These are phyloP conservation scores for Tragulus kanchil DNA, from an alignment of 2,113 vertebrate genomes.

Conservation along the genomic window DNA sequence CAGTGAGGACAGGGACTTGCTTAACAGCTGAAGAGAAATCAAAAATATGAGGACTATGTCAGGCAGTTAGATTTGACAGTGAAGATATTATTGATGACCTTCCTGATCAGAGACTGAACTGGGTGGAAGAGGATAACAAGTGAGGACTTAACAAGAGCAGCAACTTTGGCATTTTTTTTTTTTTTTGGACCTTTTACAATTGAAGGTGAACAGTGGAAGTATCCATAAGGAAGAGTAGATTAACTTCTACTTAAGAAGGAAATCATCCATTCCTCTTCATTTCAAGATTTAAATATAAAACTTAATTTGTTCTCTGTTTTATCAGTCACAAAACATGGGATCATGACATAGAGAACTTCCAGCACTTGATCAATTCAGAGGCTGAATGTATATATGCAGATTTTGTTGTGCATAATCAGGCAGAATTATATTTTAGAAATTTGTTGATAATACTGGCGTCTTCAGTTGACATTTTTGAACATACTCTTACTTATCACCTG, in stretches of 20 bases:
- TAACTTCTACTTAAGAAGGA: not conserved
- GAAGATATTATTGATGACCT: not conserved
- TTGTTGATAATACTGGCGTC: not conserved
- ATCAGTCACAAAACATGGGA: not conserved
- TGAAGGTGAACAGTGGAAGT: not conserved
- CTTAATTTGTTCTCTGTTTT: not conserved
- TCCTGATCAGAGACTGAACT: not conserved
- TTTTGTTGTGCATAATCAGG: not conserved
- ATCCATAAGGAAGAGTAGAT: not conserved
- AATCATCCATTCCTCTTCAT: not conserved
- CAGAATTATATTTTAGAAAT: constrained; percentile 3
- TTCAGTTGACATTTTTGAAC: not conserved
- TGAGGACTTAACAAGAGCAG: not conserved
- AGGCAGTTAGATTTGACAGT: not conserved
- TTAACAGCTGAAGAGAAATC: not conserved
- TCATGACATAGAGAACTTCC: not conserved
- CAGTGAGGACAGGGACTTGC: not conserved
- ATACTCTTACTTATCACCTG: not conserved
- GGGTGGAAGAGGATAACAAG: not conserved
- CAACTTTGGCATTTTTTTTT: not conserved
- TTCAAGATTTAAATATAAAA: constrained; percentile 23
- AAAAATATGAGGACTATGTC: not conserved
- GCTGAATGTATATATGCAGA: not conserved
- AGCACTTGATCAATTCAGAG: not conserved
- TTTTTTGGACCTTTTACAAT: not conserved